Conservation (phyloP, 2,888 invertebrate genomes). For the Aphrophora alni region DNA sequence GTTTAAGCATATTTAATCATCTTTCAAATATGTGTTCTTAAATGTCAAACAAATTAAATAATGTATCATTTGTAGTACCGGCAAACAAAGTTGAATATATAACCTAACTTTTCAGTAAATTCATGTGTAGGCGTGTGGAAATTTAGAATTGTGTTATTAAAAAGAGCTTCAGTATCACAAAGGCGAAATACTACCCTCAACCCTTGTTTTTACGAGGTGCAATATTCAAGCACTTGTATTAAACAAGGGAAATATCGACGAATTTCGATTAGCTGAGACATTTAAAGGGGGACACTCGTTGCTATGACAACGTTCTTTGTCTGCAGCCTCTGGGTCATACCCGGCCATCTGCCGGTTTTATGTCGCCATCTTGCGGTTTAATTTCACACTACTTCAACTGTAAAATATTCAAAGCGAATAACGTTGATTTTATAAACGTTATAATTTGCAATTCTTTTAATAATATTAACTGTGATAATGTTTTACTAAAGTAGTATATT, state of each 20-base stretch:
- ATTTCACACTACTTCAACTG: neutral
- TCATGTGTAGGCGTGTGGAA: too few species aligned
- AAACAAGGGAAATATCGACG: conserved; percentile 31
- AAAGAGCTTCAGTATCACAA: too few species aligned
- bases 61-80: too few species aligned
- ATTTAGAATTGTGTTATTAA: too few species aligned
- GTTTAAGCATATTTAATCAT: too few species aligned
- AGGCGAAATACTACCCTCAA: neutral
- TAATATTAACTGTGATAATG: neutral
- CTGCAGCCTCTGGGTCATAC: conserved; percentile 7
- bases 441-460: neutral
- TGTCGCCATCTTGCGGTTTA: conserved; percentile 19
- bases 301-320: conserved; percentile 19
- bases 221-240: conserved; percentile 34
- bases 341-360: conserved; percentile 21
- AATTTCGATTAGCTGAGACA: neutral
- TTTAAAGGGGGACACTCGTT: conserved; percentile 16
- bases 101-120: too few species aligned
- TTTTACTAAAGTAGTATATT: too few species aligned
- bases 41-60: too few species aligned
- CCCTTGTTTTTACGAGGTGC: conserved; percentile 12
- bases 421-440: neutral
- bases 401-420: neutral
- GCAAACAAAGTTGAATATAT: too few species aligned
- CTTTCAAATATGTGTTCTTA: too few species aligned